A percentile compares a stretch with the other conserved stretches of the same genome.
Conservation (phyloP, 2,888 invertebrate species). For the Heliconius hortense region DNA sequence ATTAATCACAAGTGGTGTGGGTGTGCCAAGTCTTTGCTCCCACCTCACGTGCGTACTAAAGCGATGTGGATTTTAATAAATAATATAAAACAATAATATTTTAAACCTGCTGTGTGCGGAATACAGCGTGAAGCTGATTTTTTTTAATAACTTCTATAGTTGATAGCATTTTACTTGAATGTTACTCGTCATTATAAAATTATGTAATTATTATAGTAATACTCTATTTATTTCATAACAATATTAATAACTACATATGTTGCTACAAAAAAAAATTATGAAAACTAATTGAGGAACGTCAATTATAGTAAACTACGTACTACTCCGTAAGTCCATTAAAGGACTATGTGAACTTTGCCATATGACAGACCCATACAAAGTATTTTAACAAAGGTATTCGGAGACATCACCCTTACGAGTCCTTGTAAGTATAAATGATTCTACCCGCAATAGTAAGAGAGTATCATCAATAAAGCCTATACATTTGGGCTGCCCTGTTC, state of each 20-base stretch:
- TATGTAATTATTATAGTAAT: neutral
- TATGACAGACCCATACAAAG: conserved; percentile 19
- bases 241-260: neutral
- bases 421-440: conserved; percentile 12
- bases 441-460: conserved; percentile 44
- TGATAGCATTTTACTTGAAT: neutral
- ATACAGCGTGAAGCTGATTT: no score
- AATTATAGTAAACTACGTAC: conserved; percentile 6
- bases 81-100: no score
- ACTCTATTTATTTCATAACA: neutral
- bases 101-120: no score
- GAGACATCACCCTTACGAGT: conserved; percentile 13
- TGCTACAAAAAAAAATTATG: neutral
- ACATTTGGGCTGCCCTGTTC: conserved; percentile 75
- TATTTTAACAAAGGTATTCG: conserved; percentile 25
- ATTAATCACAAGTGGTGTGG: conserved; percentile 70
- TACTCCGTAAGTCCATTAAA: conserved; percentile 8
- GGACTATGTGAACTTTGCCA: conserved; percentile 35
- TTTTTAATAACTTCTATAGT: no score
- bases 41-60: conserved; percentile 14
- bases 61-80: neutral
- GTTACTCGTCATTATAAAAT: neutral
- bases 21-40: conserved; percentile 41
- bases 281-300: conserved; percentile 7
- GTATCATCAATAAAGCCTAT: conserved; percentile 78